A percentile compares a stretch with the other conserved stretches of the same genome.
Evolutionary conservation across 92 coral and sea anemone genomes (phyloP).

Genomic region (Hydrozoanthus gracilis): DNA sequence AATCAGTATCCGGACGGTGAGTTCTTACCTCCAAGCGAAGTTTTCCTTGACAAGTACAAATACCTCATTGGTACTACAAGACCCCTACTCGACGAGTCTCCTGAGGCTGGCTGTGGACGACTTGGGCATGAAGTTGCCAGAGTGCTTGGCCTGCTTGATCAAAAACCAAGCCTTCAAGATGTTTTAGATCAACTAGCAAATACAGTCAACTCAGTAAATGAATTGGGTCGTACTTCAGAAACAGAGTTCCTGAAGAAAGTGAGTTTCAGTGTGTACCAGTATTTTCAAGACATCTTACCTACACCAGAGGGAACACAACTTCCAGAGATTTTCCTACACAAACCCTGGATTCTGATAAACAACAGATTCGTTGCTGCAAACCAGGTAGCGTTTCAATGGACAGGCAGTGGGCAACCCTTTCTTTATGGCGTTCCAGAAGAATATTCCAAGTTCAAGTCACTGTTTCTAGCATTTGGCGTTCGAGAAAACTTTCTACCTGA

Average conservation of each 20-base stretch:
- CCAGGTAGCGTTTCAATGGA: conserved; percentile 90
- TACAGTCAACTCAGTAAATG: conserved; percentile 70
- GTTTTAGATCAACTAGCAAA: conserved; percentile 82
- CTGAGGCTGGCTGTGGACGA: conserved; percentile 86
- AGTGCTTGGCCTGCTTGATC: conserved; percentile 69
- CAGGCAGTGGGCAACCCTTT: conserved; percentile 85
- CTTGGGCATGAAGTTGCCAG: conserved; percentile 70
- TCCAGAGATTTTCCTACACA: conserved; percentile 66
- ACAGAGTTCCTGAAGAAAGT: conserved; percentile 71
- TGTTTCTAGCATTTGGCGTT: conserved; percentile 81
- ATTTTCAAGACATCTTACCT: conserved; percentile 71
- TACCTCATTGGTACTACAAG: conserved; percentile 80
- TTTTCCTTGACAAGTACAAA: conserved; percentile 64
- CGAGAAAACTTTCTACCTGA: conserved; percentile 71
- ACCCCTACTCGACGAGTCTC: conserved; percentile 86
- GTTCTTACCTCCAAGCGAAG: conserved; percentile 68
- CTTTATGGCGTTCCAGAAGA: conserved; percentile 88
- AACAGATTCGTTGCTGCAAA: conserved; percentile 77
- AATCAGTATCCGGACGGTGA: conserved; percentile 47
- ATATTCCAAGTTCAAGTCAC: conserved; percentile 72
- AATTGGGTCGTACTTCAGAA: conserved; percentile 48
- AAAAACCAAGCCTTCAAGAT: conserved; percentile 62
- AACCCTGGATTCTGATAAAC: conserved; percentile 87
- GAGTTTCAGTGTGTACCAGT: conserved; percentile 78
- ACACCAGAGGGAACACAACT: conserved; percentile 70